Conservation (phyloP, 2,797 vertebrate genomes). For the Thaleichthys pacificus region DNA sequence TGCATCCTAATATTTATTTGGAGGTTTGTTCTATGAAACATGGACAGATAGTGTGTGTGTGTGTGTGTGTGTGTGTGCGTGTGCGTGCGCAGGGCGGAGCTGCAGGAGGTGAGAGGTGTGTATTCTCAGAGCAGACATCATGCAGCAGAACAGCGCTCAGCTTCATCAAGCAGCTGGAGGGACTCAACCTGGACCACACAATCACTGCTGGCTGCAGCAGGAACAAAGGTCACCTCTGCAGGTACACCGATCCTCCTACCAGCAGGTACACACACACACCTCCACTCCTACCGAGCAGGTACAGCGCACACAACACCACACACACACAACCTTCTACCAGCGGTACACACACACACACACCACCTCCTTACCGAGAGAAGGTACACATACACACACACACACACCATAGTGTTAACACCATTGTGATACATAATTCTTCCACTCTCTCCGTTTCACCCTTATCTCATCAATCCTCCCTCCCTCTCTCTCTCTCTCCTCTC, state of each 20-base stretch:
- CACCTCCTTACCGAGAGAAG: background rate
- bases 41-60: too few species aligned
- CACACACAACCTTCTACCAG: too few species aligned
- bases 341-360: conserved; percentile 12
- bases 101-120: conserved; percentile 78
- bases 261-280: conserved; percentile 74
- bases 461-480: background rate
- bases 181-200: conserved; percentile 86
- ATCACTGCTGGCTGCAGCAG: conserved; percentile 84
- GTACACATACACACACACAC: background rate
- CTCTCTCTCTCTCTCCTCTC: conserved; percentile 27
- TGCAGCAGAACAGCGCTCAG: conserved; percentile 75
- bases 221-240: conserved; percentile 84
- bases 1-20: conserved; percentile 18
- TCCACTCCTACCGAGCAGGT: background rate
- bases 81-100: conserved; percentile 59
- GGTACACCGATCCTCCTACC: conserved; percentile 84
- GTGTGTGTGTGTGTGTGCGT: conserved; percentile 23
- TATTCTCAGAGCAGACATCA: conserved; percentile 83
- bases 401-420: too few species aligned
- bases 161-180: conserved; percentile 89
- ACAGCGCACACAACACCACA: conserved; percentile 16
- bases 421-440: background rate
- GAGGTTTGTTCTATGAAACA: conserved; percentile 21
- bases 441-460: background rate